Base-by-base conservation (phyloP, 2,797 vertebrate genomes). In the Cirrhinus mrigala region DNA sequence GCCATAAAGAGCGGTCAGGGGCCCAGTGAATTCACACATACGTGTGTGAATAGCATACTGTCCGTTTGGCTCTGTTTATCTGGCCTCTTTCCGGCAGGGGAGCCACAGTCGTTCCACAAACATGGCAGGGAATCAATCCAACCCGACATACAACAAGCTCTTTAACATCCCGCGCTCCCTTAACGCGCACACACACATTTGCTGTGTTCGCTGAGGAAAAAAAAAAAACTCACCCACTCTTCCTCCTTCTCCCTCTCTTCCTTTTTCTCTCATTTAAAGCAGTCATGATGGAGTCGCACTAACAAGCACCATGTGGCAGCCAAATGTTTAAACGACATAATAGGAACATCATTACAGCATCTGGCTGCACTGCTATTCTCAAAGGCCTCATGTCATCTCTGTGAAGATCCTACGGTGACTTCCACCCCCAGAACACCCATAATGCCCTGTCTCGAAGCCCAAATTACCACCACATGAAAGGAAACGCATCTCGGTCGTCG, bases 401-500 rank as follows among this genome's bases (percentile, higher is more conserved):
- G 40, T 73, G 29, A 82, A 75, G n/a, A 52, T 48, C 75, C 29
- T 56, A 40, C 18, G 1, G 48, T 29, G 66, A 60, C 54, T 82
- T 71, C 40, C 74, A 85, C 80, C 74, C 83, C 64, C 60, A 27
- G 64, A 78, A 78, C 68, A 85, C 81, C 92, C 81, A 83, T 93
- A 90, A 92, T 93, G 90, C 87, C 79, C 10, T 14, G 20, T 40
- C n/a, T 71, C 27, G 3, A 88, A 88, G 58, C 66, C 78, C 86
- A 83, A 86, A 89, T 79, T 56, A 66, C 79, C 60, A 1, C 40
- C 91, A 83, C 92, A 90, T 91, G 90, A 84, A 91, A 91, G 88
- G 27, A 86, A 89, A 89, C 87, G 24, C 15, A 74, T 87, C 80
- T 86, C 86, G 74, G 82, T 91, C 91, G 90, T 92, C 90, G 88